phyloP scores from a whole-genome alignment of 2,888 invertebrate species.

The Cephus rjabovi region DNA sequence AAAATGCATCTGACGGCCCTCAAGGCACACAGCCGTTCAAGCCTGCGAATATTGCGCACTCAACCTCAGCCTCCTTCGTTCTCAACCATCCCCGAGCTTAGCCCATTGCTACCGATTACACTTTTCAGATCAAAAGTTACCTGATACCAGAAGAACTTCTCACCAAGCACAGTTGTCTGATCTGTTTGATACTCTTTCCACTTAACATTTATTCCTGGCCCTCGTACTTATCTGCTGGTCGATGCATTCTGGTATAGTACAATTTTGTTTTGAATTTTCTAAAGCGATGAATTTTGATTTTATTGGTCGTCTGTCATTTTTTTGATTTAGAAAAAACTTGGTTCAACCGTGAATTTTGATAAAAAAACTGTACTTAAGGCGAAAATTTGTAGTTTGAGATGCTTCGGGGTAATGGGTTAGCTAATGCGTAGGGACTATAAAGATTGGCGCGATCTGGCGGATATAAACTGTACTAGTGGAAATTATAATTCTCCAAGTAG shows the following conservation, averaged over 20 bases:
- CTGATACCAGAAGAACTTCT: constrained; percentile 45
- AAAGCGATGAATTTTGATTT: too few species aligned
- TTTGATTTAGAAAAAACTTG: not conserved
- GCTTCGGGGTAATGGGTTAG: not conserved
- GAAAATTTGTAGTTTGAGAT: not conserved
- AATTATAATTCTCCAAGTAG: not conserved
- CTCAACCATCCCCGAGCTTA: constrained; percentile 14
- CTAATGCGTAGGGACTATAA: not conserved
- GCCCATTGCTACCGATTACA: constrained; percentile 48
- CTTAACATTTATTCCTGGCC: not conserved
- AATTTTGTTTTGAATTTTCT: too few species aligned
- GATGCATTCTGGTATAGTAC: too few species aligned
- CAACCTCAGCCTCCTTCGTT: constrained; percentile 7
- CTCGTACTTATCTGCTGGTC: not conserved
- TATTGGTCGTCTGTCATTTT: not conserved
- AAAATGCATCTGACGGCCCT: constrained; percentile 62
- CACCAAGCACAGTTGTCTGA: not conserved
- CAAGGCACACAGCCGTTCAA: constrained; percentile 59
- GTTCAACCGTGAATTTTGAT: not conserved
- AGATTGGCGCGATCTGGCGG: too few species aligned
- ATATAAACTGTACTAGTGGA: not conserved
- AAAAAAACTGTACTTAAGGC: not conserved
- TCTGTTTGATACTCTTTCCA: not conserved
- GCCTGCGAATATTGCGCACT: constrained; percentile 41
- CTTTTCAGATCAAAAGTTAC: constrained; percentile 64